Evolutionary conservation across 2,888 invertebrate genomes (phyloP), one percentile per base, ranked within the genome.

Genomic region (Papilio gigon): DNA sequence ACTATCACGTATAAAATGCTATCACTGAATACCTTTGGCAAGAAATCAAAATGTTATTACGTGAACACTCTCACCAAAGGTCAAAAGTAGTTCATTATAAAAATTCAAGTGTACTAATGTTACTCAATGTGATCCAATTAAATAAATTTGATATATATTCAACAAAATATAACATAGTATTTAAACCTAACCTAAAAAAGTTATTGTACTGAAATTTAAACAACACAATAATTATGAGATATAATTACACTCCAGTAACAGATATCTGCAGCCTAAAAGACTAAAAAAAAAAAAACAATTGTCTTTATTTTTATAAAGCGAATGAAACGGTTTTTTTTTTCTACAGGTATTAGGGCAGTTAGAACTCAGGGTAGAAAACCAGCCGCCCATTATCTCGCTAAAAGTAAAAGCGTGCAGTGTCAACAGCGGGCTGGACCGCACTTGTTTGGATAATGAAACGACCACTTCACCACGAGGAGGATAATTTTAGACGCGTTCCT

Each of bases 401-500:
- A 56, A 56, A 17, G 53, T 30, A 56, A 56, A 50, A 50, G 25
- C 47, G 50, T 50, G 14, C 27, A 17, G 30, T 17, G 30, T 56
- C 53, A 30, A 30, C 53, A 56, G 30, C 30, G 53, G 22, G 30
- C 53, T 30, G 53, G 22, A 56, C 53, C 53, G 53, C 53, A 56
- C 30, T 53, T 53, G 53, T 56, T 30, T 30, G 27, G 50, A 25
- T 50, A 50, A 25, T 25, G n/a, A 56, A 56, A 56, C 53, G 30
- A 56, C 53, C 53, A 30, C 53, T 56, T 27, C 30, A 56, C 6
- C 53, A 25, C 30, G 30, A 56, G 53, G 30, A 17, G 53, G 30
- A 56, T 56, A 56, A 56, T 56, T 56, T 56, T 56, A 30, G 53
- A 56, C 53, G 53, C 53, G 30, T 30, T 56, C 53, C 14, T 27